Conservation (phyloP, 2,113 vertebrate genomes). For the Meriones unguiculatus region DNA sequence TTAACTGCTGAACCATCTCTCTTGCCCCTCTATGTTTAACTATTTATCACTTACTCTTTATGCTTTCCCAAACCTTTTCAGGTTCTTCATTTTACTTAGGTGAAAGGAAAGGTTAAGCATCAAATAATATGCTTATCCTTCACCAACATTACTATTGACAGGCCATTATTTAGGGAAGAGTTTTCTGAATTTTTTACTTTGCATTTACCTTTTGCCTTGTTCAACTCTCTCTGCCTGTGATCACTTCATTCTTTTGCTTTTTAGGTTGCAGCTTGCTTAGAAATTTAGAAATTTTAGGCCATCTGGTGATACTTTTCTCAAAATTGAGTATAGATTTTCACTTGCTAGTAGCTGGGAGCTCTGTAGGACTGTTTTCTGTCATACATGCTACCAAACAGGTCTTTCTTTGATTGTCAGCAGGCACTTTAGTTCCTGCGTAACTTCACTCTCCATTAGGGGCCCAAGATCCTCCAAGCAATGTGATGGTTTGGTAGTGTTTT, state of each 20-base stretch:
- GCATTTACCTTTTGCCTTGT: neutral
- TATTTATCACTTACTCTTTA: slow-evolving; percentile 32
- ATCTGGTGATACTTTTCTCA: slow-evolving; percentile 61
- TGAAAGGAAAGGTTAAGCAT: slow-evolving; percentile 35
- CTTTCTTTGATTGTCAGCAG: slow-evolving; percentile 59
- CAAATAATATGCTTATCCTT: slow-evolving; percentile 15
- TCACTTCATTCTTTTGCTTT: slow-evolving; percentile 63
- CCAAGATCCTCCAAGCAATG: slow-evolving; percentile 22
- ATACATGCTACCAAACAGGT: slow-evolving; percentile 54
- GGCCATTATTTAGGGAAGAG: neutral
- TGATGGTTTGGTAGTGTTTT: slow-evolving; percentile 12
- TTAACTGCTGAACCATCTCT: neutral
- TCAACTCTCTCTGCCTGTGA: neutral
- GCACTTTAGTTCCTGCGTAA: slow-evolving; percentile 49
- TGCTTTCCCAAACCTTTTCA: slow-evolving; percentile 25
- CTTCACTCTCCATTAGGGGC: slow-evolving; percentile 29
- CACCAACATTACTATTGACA: slow-evolving; percentile 4
- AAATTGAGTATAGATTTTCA: slow-evolving; percentile 60
- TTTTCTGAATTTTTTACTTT: slow-evolving; percentile 62
- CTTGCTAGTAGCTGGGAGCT: slow-evolving; percentile 48
- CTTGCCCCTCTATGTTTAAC: neutral
- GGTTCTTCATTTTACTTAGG: slow-evolving; percentile 17
- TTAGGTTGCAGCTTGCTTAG: slow-evolving; percentile 38
- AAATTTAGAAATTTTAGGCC: slow-evolving; percentile 67
- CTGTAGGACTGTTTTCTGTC: slow-evolving; percentile 58